A percentile compares a stretch with the other conserved stretches of the same genome.
These are phyloP conservation scores for Platypus cylindrus DNA, from an alignment of 2,888 invertebrate genomes.

Conservation along the genomic window DNA sequence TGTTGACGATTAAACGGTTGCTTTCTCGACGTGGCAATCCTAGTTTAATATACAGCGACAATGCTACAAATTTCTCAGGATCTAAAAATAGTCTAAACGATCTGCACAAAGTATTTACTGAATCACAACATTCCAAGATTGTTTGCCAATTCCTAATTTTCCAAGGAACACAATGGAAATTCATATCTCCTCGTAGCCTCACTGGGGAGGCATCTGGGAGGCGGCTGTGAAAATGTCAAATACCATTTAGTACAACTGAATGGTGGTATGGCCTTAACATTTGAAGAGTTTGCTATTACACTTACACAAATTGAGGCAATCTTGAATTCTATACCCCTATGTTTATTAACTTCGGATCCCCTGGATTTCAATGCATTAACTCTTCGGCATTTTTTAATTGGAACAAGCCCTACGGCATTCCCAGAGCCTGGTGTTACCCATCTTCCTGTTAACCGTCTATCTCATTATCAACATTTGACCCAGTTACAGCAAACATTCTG, in stretches of 20 bases:
- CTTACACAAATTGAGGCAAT: slow-evolving; percentile 23
- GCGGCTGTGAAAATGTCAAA: slow-evolving; percentile 24
- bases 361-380: no score
- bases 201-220: slow-evolving; percentile 28
- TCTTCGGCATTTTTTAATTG: no score
- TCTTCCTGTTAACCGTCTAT: no score
- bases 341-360: no score
- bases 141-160: slow-evolving; percentile 3
- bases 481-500: no score
- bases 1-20: slow-evolving; percentile 10
- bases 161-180: slow-evolving; percentile 19
- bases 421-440: no score
- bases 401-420: no score
- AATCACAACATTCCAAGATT: no score
- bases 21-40: slow-evolving; percentile 7
- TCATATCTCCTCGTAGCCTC: slow-evolving; percentile 24
- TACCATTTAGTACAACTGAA: slow-evolving; percentile 19
- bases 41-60: slow-evolving; percentile 6
- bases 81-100: slow-evolving; percentile 9
- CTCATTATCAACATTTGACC: slow-evolving; percentile 1
- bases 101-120: no score
- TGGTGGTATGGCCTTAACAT: slow-evolving; percentile 18
- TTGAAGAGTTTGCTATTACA: slow-evolving; percentile 23
- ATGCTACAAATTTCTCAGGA: slow-evolving; percentile 12
- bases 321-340: slow-evolving; percentile 24